A percentile compares a stretch with the other conserved stretches of the same genome.
These are phyloP conservation scores for Hemiprocne comata DNA, from an alignment of 2,113 vertebrate genomes.

Conservation along the genomic window DNA sequence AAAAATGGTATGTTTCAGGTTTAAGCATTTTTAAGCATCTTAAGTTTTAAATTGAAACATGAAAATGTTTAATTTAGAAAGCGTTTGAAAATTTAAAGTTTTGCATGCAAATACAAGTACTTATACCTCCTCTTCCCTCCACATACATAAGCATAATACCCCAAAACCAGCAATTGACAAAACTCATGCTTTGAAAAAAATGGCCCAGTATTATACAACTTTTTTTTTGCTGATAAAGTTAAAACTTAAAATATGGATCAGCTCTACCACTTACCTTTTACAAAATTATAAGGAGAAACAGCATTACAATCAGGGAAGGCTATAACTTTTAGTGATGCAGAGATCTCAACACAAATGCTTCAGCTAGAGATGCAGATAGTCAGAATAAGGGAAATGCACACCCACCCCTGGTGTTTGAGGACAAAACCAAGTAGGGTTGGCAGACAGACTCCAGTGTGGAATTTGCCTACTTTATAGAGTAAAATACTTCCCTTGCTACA, in stretches of 20 bases:
- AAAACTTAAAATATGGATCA: background rate
- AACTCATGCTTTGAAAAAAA: background rate
- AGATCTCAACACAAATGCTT: background rate
- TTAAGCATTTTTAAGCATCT: background rate
- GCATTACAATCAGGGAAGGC: background rate
- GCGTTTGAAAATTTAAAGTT: background rate
- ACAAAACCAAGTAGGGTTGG: background rate
- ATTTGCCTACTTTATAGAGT: background rate
- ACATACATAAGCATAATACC: background rate
- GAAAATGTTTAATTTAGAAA: background rate
- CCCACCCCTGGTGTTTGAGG: background rate
- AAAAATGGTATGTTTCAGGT: background rate
- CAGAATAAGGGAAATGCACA: background rate
- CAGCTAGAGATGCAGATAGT: background rate
- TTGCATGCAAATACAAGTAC: background rate
- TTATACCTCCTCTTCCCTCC: background rate
- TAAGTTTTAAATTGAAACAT: background rate
- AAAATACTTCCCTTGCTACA: background rate
- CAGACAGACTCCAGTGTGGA: background rate
- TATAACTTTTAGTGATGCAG: background rate
- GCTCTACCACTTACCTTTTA: background rate
- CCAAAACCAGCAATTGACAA: background rate
- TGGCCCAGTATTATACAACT: background rate
- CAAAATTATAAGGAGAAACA: background rate
- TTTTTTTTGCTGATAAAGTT: background rate